These are phyloP conservation scores for Psilopogon haemacephalus DNA, from an alignment of 2,113 vertebrate species.

Conservation along the genomic window DNA sequence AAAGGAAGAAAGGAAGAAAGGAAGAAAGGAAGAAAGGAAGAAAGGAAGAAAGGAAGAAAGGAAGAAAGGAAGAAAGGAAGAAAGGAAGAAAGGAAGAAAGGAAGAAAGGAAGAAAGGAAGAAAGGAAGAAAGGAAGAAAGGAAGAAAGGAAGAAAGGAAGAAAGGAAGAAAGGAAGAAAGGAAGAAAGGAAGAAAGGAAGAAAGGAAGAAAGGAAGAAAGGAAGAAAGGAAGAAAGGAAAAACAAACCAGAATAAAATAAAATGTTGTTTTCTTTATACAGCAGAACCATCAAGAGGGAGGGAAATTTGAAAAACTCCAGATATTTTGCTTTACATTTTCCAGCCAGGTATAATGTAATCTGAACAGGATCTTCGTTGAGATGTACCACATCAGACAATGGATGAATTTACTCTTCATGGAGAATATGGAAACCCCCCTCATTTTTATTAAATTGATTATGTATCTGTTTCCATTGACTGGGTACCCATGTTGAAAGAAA, in stretches of 20 bases:
- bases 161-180: background rate
- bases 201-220: background rate
- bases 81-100: background rate
- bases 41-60: too few species aligned
- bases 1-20: too few species aligned
- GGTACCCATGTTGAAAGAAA: background rate
- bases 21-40: too few species aligned
- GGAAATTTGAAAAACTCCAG: background rate
- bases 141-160: background rate
- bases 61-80: background rate
- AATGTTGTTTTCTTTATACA: background rate
- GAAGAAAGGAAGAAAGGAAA: background rate
- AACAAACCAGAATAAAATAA: background rate
- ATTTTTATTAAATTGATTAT: background rate
- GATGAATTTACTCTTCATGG: background rate
- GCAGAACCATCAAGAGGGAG: background rate
- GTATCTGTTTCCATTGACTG: background rate
- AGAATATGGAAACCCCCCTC: background rate
- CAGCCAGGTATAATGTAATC: background rate
- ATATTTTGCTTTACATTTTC: background rate
- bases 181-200: background rate
- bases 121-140: background rate
- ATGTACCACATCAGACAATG: background rate
- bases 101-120: background rate
- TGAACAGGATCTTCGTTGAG: background rate